A percentile compares a stretch with the other conserved stretches of the same genome.
Conservation (phyloP, 2,113 vertebrate genomes). For the Macquaria ambigua region DNA sequence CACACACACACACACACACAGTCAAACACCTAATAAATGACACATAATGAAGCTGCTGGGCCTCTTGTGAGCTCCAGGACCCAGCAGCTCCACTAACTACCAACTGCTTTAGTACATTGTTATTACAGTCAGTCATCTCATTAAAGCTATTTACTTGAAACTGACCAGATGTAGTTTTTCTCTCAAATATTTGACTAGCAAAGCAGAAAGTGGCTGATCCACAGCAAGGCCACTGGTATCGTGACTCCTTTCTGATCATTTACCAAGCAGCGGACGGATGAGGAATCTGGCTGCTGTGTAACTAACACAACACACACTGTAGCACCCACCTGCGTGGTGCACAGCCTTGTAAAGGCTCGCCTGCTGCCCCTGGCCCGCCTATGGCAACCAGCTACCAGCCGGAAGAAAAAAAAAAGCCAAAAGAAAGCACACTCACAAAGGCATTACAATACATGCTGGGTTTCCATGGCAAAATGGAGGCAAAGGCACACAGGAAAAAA, state of each 20-base stretch:
- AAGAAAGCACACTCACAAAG: slow-evolving; percentile 76
- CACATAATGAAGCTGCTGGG: slow-evolving; percentile 48
- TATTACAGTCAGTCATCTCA: slow-evolving; percentile 23
- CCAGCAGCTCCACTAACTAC: slow-evolving; percentile 29
- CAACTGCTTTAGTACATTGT: slow-evolving; percentile 26
- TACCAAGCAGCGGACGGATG: not conserved
- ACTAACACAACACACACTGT: slow-evolving; percentile 29
- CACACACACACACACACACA: slow-evolving; percentile 5
- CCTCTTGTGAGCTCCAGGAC: slow-evolving; percentile 1
- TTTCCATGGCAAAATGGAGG: slow-evolving; percentile 80
- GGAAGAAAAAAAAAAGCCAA: slow-evolving; percentile 43
- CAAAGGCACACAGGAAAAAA: slow-evolving; percentile 55
- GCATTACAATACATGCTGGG: slow-evolving; percentile 80
- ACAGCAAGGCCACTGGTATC: not conserved
- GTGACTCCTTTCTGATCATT: not conserved
- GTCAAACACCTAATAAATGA: slow-evolving; percentile 61
- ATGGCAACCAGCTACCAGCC: slow-evolving; percentile 76
- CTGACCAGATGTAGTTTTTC: slow-evolving; percentile 20
- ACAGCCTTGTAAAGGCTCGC: slow-evolving; percentile 54
- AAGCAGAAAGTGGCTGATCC: not conserved
- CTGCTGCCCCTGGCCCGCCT: slow-evolving; percentile 55
- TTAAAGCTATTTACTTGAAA: slow-evolving; percentile 42
- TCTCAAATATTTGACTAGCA: not conserved
- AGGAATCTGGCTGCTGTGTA: slow-evolving; percentile 25
- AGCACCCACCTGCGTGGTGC: slow-evolving; percentile 73